Evolutionary conservation across 2,113 vertebrate genomes (phyloP).

Genomic region (Gallinago undulata): DNA sequence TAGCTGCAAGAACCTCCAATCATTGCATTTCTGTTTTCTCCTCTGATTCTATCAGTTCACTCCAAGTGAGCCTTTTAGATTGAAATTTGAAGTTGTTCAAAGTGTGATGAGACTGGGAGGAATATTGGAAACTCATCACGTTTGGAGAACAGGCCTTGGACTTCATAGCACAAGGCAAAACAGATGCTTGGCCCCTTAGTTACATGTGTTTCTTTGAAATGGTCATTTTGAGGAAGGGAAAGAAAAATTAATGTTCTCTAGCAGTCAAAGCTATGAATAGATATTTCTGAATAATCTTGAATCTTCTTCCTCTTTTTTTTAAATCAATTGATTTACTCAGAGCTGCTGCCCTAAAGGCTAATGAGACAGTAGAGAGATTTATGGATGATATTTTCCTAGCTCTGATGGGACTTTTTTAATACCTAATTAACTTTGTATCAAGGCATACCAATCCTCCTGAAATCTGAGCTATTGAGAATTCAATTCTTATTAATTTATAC

Average conservation of each 20-base stretch:
- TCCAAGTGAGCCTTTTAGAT: not conserved
- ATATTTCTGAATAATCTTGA: not conserved
- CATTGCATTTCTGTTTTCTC: not conserved
- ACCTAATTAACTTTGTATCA: not conserved
- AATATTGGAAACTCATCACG: rapidly evolving
- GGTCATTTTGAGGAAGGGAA: not conserved
- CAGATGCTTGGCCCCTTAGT: not conserved
- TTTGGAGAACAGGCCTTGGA: not conserved
- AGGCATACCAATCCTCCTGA: not conserved
- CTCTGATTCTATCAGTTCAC: not conserved
- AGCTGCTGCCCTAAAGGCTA: constrained; percentile 13
- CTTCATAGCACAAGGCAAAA: rapidly evolving
- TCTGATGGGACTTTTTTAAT: constrained; percentile 3
- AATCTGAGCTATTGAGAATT: not conserved
- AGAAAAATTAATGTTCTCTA: not conserved
- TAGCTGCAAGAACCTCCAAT: not conserved
- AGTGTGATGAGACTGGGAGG: not conserved
- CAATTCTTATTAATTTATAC: not conserved
- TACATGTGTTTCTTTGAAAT: rapidly evolving
- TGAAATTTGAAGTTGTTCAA: not conserved
- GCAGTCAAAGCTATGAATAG: not conserved
- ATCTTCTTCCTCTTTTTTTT: not conserved
- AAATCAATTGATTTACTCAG: not conserved
- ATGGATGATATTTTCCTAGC: constrained; percentile 8
- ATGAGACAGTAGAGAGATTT: not conserved